Conservation (phyloP, 2,797 vertebrate genomes). For the Clarias laeviceps region DNA sequence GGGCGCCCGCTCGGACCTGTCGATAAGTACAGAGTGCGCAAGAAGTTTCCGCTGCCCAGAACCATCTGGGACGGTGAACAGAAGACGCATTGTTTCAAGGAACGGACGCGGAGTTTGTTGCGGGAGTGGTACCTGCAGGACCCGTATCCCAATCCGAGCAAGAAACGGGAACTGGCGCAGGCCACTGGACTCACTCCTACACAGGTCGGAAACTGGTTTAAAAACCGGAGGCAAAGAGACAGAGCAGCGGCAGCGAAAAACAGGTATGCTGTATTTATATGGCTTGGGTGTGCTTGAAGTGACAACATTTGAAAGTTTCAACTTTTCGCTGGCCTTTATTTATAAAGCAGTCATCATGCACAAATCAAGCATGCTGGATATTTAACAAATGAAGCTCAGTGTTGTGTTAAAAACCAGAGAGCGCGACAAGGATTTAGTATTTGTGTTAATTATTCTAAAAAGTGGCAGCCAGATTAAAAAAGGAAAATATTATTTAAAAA, state of each 20-base stretch:
- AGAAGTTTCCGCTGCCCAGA: slow-evolving; percentile 99
- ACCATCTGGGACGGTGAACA: slow-evolving; percentile 99
- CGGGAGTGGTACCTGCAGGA: slow-evolving; percentile 99
- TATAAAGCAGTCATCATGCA: background rate
- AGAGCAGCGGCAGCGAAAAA: slow-evolving; percentile 98
- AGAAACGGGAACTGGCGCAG: slow-evolving; percentile 99
- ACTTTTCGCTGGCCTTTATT: background rate
- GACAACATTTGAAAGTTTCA: background rate
- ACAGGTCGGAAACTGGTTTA: slow-evolving; percentile 99
- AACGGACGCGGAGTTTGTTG: slow-evolving; percentile 97
- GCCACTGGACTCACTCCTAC: slow-evolving; percentile 99
- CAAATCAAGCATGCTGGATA: background rate
- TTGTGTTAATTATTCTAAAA: background rate
- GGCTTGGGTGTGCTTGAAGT: background rate
- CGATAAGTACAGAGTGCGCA: slow-evolving; percentile 98
- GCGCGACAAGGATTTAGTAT: background rate
- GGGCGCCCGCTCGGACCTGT: slow-evolving; percentile 97
- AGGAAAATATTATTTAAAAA: background rate
- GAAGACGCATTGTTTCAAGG: slow-evolving; percentile 99
- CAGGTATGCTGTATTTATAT: slow-evolving; percentile 81
- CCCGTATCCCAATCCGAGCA: slow-evolving; percentile 98
- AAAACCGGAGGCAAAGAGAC: slow-evolving; percentile 98
- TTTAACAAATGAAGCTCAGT: background rate
- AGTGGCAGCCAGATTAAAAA: background rate
- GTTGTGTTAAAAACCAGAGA: background rate